These are phyloP conservation scores for Carapus acus DNA, from an alignment of 2,797 vertebrate genomes.

Conservation along the genomic window DNA sequence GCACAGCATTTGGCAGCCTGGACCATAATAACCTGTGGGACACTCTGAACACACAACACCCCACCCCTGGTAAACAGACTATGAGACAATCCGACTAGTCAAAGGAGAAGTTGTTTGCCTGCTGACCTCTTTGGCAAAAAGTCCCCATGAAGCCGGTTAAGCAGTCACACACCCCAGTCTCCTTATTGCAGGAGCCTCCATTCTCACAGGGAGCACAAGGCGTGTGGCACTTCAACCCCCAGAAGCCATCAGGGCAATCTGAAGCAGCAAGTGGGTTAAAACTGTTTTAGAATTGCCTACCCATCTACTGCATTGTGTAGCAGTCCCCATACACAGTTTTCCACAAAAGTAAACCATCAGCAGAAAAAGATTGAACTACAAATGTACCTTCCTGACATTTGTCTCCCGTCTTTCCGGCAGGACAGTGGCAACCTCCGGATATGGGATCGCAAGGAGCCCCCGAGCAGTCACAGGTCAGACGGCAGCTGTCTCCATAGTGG, in stretches of 20 bases:
- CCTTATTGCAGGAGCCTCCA: constrained; percentile 61
- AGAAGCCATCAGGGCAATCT: constrained; percentile 69
- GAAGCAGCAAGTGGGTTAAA: not conserved
- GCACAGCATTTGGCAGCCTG: constrained; percentile 49
- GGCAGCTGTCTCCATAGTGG: constrained; percentile 61
- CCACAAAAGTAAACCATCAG: too few relatives aligned
- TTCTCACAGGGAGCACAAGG: constrained; percentile 65
- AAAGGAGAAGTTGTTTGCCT: too few relatives aligned
- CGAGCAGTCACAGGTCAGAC: constrained; percentile 61
- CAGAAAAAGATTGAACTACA: constrained; percentile 12
- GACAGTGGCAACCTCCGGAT: constrained; percentile 59
- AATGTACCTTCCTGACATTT: constrained; percentile 55
- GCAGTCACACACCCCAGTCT: constrained; percentile 67
- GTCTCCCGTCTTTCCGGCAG: constrained; percentile 65
- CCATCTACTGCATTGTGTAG: not conserved
- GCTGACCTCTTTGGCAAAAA: constrained; percentile 62
- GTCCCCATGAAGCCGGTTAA: constrained; percentile 64
- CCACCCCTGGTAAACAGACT: too few relatives aligned
- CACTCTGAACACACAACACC: constrained; percentile 54
- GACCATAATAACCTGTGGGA: constrained; percentile 55
- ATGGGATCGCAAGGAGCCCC: constrained; percentile 38
- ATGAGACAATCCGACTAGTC: too few relatives aligned
- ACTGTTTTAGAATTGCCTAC: too few relatives aligned
- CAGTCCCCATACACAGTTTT: too few relatives aligned
- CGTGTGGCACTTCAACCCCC: constrained; percentile 68